Percentiles rank a stretch among this genome's conserved stretches.
These are phyloP conservation scores for Dinomys branickii DNA, from an alignment of 2,113 vertebrate genomes.

Conservation along the genomic window DNA sequence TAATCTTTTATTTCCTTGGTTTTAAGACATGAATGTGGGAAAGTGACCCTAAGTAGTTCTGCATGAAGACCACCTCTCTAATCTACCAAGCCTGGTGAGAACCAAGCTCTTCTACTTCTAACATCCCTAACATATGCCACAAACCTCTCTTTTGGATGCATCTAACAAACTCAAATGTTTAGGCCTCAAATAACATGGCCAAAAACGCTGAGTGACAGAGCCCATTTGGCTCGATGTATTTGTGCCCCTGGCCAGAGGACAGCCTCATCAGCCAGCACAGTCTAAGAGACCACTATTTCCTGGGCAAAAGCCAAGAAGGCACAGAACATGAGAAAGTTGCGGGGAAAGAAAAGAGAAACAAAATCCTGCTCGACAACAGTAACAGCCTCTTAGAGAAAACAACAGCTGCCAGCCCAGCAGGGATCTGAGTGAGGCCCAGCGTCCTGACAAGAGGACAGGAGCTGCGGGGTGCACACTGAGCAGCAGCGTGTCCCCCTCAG, in stretches of 20 bases:
- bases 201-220: neutral
- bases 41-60: neutral
- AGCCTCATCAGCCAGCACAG: neutral
- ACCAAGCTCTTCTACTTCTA: neutral
- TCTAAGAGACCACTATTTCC: neutral
- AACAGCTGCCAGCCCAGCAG: neutral
- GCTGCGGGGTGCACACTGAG: rapidly evolving
- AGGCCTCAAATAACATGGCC: neutral
- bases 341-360: neutral
- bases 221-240: neutral
- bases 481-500: rapidly evolving
- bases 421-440: neutral
- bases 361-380: neutral
- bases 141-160: neutral
- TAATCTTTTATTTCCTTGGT: neutral
- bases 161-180: neutral
- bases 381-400: neutral
- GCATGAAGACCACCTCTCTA: neutral
- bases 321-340: neutral
- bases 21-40: neutral
- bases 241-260: neutral
- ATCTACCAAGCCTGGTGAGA: neutral
- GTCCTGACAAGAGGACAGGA: neutral
- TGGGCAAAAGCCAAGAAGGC: neutral
- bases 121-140: rapidly evolving